Conservation (phyloP, 2,113 vertebrate genomes). For the Amblyornis subalaris region DNA sequence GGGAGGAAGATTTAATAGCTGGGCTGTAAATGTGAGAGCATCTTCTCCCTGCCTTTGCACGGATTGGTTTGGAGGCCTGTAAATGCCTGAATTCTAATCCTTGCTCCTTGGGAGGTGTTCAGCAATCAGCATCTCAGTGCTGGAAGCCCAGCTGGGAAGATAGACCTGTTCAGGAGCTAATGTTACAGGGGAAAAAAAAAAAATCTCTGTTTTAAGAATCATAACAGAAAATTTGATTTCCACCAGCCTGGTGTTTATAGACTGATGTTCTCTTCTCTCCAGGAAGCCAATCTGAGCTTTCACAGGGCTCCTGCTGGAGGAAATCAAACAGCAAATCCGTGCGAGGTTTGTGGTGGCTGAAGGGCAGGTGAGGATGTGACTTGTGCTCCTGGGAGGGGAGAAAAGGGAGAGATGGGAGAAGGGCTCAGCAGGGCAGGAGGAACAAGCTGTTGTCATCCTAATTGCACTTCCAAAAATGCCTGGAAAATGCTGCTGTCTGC, state of each 20-base stretch:
- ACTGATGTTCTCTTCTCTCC: not conserved
- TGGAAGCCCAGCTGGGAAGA: slow-evolving; percentile 17
- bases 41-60: slow-evolving; percentile 1
- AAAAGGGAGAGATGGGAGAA: not conserved
- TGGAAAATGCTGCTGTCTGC: not conserved
- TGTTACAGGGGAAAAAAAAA: not conserved
- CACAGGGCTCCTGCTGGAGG: slow-evolving; percentile 1
- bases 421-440: not conserved
- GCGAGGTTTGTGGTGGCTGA: not conserved
- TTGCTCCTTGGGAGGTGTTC: not conserved
- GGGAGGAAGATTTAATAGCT: not conserved
- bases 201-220: not conserved
- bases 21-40: not conserved
- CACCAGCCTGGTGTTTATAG: slow-evolving; percentile 37
- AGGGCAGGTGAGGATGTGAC: not conserved
- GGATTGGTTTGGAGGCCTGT: slow-evolving; percentile 8
- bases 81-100: not conserved
- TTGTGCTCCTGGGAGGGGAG: not conserved
- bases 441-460: not conserved
- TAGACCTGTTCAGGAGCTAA: not conserved
- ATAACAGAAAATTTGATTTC: slow-evolving; percentile 54
- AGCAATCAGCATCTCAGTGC: slow-evolving; percentile 7
- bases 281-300: slow-evolving; percentile 41
- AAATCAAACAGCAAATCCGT: slow-evolving; percentile 13
- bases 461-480: not conserved